Base-by-base conservation (phyloP, 1,140 invertebrate species). In the Onthophagus taurus region DNA sequence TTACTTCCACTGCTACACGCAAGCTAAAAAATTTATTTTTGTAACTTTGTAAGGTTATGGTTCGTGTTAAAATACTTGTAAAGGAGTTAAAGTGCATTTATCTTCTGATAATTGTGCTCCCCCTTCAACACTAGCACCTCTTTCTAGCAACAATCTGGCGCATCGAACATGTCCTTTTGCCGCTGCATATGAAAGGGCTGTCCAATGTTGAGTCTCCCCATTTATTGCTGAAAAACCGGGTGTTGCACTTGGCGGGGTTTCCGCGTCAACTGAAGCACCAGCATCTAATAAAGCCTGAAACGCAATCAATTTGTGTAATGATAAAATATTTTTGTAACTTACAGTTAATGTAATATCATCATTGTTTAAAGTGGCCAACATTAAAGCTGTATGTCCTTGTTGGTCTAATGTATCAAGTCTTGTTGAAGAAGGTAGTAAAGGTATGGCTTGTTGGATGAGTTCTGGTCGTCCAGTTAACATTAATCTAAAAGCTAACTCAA, bases 61-160 rank as follows among this genome's bases (percentile, higher is more conserved):
- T 38, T n/a, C 18, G 13, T 41, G 24, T 30, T 26, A 26, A n/a
- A 33, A 14, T 8, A 80, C 81, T 69, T 93, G 89, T 2, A 93
- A 57, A 0, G 89, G 89, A 3, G 88, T 92, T 23, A 90, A 72
- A 0, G 88, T 91, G 50, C 80, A 83, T 46, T 85, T 85, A 48
- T 90, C 86, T 58, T 90, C 87, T 43, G 80, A 81, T 1, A 81
- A 56, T 7, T 79, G 72, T 0, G 85, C 86, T 0, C 86, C 87
- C 5, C 87, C 89, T 67, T 92, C 88, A 0, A 89, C 87, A 38
- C 78, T 72, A n/a, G 84, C 86, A 1, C 86, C 85, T 13, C 81
- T 72, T 49, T 87, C 83, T 12, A 91, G 59, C 5, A 89, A 61
- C 44, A 84, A 69, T 37, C 76, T 69, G 0, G 77, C 78, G 18